These are phyloP conservation scores for Heliconius cydno DNA, from an alignment of 2,888 invertebrate species.

Conservation along the genomic window DNA sequence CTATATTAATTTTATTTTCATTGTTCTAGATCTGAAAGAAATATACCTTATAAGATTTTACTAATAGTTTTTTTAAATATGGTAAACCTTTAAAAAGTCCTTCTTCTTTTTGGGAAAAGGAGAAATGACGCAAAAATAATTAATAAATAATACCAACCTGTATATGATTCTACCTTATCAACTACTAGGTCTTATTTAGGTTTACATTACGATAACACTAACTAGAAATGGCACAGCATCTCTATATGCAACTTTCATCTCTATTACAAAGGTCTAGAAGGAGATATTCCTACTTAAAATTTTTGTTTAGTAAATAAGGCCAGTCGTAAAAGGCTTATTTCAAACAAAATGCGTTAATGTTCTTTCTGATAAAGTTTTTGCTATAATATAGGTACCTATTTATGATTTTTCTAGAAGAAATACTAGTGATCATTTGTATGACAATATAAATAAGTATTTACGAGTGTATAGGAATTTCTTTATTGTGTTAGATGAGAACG, in stretches of 20 bases:
- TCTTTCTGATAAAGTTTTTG: slow-evolving; percentile 21
- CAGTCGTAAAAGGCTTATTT: slow-evolving; percentile 39
- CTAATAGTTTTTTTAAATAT: no score
- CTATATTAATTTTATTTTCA: no score
- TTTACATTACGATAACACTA: slow-evolving; percentile 48
- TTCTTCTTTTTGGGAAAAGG: neutral
- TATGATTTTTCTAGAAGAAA: neutral
- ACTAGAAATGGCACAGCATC: slow-evolving; percentile 39
- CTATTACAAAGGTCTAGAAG: slow-evolving; percentile 8
- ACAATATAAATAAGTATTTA: no score
- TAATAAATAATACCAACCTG: neutral
- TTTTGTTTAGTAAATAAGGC: slow-evolving; percentile 40
- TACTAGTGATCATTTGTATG: no score
- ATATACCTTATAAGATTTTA: no score
- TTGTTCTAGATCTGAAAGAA: no score
- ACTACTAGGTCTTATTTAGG: slow-evolving; percentile 25
- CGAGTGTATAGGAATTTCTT: no score
- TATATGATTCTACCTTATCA: slow-evolving; percentile 13
- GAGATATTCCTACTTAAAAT: neutral
- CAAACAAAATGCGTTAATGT: slow-evolving; percentile 28
- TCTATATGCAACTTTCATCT: slow-evolving; percentile 9
- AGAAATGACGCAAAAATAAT: neutral
- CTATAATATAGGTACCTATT: neutral
- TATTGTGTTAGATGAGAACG: no score
- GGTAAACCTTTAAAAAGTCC: neutral